Evolutionary conservation across 2,797 vertebrate genomes (phyloP).

Genomic region (Characodon lateralis): DNA sequence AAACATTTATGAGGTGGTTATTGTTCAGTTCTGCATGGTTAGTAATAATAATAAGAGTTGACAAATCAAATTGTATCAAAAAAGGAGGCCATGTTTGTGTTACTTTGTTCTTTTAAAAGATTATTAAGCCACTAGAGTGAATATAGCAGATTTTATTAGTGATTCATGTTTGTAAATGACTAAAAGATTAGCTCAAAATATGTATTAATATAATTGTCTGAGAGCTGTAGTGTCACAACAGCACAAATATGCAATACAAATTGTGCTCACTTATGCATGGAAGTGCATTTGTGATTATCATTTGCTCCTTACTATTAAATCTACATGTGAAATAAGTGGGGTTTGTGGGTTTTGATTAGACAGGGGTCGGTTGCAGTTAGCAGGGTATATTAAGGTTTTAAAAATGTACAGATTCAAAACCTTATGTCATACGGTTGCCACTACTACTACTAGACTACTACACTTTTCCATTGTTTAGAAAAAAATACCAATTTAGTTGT

Average conservation of each 20-base stretch:
- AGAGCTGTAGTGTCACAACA: constrained; percentile 27
- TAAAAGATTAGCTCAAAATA: constrained; percentile 20
- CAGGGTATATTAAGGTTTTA: background rate
- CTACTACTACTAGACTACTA: background rate
- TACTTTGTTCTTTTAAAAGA: constrained; percentile 1
- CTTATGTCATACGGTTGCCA: background rate
- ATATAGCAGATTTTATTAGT: constrained; percentile 26
- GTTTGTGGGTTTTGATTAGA: constrained; percentile 7
- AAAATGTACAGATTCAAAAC: background rate
- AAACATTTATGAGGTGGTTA: constrained; percentile 47
- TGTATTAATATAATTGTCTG: constrained; percentile 26
- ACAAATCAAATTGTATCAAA: constrained; percentile 33
- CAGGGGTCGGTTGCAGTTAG: background rate
- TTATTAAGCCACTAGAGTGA: constrained; percentile 8
- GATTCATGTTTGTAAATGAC: constrained; percentile 39
- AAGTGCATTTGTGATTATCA: constrained; percentile 19
- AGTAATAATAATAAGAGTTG: constrained; percentile 19
- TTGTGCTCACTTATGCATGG: constrained; percentile 13
- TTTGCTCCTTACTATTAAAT: constrained; percentile 13
- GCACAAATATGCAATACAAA: constrained; percentile 11
- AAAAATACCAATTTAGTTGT: background rate
- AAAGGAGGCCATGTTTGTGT: constrained; percentile 21
- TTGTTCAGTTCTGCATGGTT: constrained; percentile 23
- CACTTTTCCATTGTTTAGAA: background rate
- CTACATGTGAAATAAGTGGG: constrained; percentile 14